Evolutionary conservation across 2,888 invertebrate species (phyloP).

Genomic region (Nineta flava): DNA sequence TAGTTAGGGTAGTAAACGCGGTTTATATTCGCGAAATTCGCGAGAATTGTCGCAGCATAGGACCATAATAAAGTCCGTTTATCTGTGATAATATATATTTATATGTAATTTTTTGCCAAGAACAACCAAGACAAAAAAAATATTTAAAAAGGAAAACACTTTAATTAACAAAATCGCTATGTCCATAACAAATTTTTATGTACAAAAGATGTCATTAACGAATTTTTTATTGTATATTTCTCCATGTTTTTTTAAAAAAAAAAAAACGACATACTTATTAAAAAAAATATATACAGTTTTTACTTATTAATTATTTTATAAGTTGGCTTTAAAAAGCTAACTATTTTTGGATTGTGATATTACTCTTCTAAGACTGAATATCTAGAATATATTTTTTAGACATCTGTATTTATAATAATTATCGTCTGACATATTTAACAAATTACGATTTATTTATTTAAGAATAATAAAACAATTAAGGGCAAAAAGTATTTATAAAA

Average conservation of each 20-base stretch:
- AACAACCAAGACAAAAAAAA: background rate
- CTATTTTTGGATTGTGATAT: constrained; percentile 31
- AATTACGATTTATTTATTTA: background rate
- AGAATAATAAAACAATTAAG: background rate
- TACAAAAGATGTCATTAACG: background rate
- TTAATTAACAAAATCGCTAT: constrained; percentile 5
- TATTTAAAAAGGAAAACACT: too few relatives aligned
- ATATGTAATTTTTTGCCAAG: constrained; percentile 4
- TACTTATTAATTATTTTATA: background rate
- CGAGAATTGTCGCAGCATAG: constrained; percentile 4
- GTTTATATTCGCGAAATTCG: constrained; percentile 5
- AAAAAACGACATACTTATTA: background rate
- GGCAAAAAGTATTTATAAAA: background rate
- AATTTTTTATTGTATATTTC: background rate
- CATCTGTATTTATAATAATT: constrained; percentile 10
- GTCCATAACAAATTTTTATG: constrained; percentile 1
- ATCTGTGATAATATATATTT: constrained; percentile 6
- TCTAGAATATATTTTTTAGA: constrained; percentile 25
- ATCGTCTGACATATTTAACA: background rate
- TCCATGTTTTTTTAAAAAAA: background rate
- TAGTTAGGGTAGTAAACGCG: constrained; percentile 7
- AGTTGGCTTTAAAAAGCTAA: background rate
- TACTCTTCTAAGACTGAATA: constrained; percentile 33
- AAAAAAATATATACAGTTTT: background rate
- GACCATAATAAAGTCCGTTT: background rate